Base-by-base conservation (phyloP, 2,888 invertebrate species). In the Mantis religiosa region DNA sequence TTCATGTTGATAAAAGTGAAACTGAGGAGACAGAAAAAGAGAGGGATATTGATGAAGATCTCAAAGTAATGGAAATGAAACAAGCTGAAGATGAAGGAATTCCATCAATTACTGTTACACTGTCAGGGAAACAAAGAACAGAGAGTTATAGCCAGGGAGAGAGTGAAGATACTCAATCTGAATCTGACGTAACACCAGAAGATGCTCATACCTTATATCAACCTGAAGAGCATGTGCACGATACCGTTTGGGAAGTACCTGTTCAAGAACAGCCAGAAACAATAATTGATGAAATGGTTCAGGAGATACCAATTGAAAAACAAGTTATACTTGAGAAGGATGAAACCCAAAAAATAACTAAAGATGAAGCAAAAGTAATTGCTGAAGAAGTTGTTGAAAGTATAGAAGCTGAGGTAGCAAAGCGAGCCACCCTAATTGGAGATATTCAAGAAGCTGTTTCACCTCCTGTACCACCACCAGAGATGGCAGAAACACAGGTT, bases 341-440 rank as follows among this genome's bases (percentile, higher is more conserved):
- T 86, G 93, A 93, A 84, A 87, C 88, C 14, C 47, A 28, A 90
- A 93, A 93, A 91, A 93, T 94, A 71, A 93, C 93, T 85, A 93
- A 93, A 28, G 93, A 94, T 87, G 94, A 94, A 91, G 94, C 94
- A 0, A 93, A 93, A 91, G 92, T 93, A 89, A 93, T 94, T 82
- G 94, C 95, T 3, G 93, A 93, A 90, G 93, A 94, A 90, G 92
- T 95, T 87, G 92, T 95, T 2, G 93, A 93, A 89, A 94, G 94
- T 91, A 94, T 95, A 90, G 95, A 95, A 92, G 92, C 92, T 4
- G 94, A 94, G 92, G 93, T 94, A n/a, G 93, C 93, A 89, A 93
- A 93, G 90, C 92, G 93, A 34, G 91, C 92, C 54, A 91, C 91
- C 87, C 85, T 90, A 28, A 83, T 91, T 27, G 84, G 90, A 25